Conservation (phyloP, 2,888 invertebrate genomes). For the Agrochola circellaris region DNA sequence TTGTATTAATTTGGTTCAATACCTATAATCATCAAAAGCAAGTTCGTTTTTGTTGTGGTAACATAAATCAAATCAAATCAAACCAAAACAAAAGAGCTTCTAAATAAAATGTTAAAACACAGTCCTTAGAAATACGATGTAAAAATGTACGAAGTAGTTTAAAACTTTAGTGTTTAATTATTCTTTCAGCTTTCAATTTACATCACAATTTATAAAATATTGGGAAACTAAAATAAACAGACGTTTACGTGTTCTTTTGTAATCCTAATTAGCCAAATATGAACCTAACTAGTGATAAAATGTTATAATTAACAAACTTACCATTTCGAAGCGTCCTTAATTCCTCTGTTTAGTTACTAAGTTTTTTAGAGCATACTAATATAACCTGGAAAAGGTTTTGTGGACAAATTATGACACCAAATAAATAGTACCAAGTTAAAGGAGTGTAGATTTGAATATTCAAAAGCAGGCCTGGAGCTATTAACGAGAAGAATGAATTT, state of each 20-base stretch:
- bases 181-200: background rate
- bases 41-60: background rate
- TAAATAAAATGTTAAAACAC: background rate
- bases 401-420: conserved; percentile 61
- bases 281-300: background rate
- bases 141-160: background rate
- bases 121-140: background rate
- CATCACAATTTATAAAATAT: background rate
- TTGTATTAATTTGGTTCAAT: conserved; percentile 17
- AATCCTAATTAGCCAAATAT: background rate
- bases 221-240: background rate
- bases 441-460: conserved; percentile 69
- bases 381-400: conserved; percentile 52
- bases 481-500: conserved; percentile 69
- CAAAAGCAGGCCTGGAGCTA: conserved; percentile 65
- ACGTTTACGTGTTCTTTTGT: background rate
- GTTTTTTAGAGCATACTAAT: conserved; percentile 19
- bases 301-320: conserved; percentile 13
- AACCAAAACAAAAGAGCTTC: too few species aligned
- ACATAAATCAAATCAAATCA: too few species aligned
- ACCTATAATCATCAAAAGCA: background rate
- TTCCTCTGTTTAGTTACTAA: conserved; percentile 15
- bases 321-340: conserved; percentile 19
- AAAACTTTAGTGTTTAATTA: background rate
- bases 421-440: conserved; percentile 65